Evolutionary conservation across 2,113 vertebrate genomes (phyloP), one percentile per base, ranked within the genome.

Genomic region (Limanda limanda): DNA sequence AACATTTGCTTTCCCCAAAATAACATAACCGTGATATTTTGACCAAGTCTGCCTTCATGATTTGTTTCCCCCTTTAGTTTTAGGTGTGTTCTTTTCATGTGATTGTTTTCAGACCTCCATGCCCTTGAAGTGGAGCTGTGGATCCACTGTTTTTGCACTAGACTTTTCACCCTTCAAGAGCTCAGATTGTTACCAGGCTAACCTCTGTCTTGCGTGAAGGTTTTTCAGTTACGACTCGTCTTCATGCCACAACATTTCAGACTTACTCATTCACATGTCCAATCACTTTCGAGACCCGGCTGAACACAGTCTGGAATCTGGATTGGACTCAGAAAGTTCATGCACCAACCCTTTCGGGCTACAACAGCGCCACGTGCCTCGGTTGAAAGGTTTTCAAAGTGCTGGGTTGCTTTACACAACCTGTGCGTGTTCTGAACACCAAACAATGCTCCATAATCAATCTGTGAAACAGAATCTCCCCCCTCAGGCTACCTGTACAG

Each of bases 131-230:
- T 93, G 92, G 91, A 93, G 91, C 91, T 88, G 76, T 87, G 88
- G 85, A 92, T 92, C 92, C 91, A 92, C 91, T 91, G 86, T 91
- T 89, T 92, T 94, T 94, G 93, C 93, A 94, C 93, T 94, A 94
- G 85, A 85, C 77, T 7, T 87, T 18, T 76, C 85, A 83, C 86
- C 85, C 80, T 85, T 83, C 74, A 78, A 80, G 76, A 89, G 78
- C 84, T 80, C 82, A 78, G 76, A 89, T 76, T 68, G 75, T 86
- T 83, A 76, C 74, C 76, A 27, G 51, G 76, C 48, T 67, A 79
- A 89, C 82, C 78, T 85, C 76, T 84, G 83, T 85, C 76, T 66
- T 60, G 70, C 47, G 85, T 88, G 91, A 93, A 94, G 94, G 89
- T 87, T 89, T 86, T 88, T 57, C 68, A 83, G 71, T 82, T 67